phyloP scores from a whole-genome alignment of 2,888 invertebrate species.

The Mellilla xanthometata region DNA sequence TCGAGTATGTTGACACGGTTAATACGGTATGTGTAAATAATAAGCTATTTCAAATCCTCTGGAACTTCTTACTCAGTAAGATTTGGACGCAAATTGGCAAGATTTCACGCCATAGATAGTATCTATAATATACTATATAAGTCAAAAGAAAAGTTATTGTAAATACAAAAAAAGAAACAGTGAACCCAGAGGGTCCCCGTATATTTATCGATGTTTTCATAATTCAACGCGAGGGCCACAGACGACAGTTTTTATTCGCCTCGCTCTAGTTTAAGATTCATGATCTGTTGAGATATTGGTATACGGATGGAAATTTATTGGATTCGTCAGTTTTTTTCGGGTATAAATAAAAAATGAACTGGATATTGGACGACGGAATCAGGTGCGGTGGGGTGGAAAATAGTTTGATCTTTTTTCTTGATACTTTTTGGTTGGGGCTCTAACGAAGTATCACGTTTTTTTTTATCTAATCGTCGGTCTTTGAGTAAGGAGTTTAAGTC shows the following conservation, averaged over 20 bases:
- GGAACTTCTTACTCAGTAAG: too few relatives aligned
- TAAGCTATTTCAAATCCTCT: too few relatives aligned
- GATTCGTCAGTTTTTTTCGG: slow-evolving; percentile 37
- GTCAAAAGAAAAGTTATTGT: slow-evolving; percentile 13
- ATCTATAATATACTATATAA: too few relatives aligned
- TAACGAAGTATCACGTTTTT: too few relatives aligned
- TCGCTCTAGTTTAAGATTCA: slow-evolving; percentile 71
- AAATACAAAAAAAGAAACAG: slow-evolving; percentile 7
- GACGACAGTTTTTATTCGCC: slow-evolving; percentile 68
- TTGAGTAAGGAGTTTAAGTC: too few relatives aligned
- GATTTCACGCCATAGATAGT: too few relatives aligned
- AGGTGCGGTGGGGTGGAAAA: slow-evolving; percentile 23
- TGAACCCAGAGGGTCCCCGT: slow-evolving; percentile 36
- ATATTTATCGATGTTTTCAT: slow-evolving; percentile 77
- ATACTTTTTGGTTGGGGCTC: slow-evolving; percentile 2
- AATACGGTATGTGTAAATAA: too few relatives aligned
- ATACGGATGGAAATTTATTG: slow-evolving; percentile 37
- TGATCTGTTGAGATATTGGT: slow-evolving; percentile 69
- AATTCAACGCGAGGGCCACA: slow-evolving; percentile 63
- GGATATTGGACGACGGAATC: slow-evolving; percentile 27
- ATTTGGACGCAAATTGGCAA: too few relatives aligned
- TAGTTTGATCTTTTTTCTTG: slow-evolving; percentile 11
- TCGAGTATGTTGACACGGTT: too few relatives aligned
- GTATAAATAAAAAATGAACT: slow-evolving; percentile 36
- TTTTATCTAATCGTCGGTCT: too few relatives aligned